Evolutionary conservation across 2,888 invertebrate species (phyloP), one percentile per base, ranked within the genome.

Genomic region (Scaptomyza caliginosa): DNA sequence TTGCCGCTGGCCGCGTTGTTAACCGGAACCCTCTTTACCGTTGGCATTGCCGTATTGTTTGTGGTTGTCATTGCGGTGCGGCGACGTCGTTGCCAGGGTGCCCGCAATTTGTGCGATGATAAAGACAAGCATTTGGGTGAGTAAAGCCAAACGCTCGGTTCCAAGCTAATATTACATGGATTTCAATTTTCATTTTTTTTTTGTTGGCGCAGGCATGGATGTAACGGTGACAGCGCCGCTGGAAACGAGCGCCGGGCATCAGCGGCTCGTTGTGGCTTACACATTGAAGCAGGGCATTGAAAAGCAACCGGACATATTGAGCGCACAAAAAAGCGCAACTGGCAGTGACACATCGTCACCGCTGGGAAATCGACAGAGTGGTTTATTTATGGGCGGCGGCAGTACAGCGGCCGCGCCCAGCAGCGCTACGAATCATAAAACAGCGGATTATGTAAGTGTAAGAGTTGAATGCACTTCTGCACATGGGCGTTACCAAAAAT

Each of bases 221-320:
- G 91, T 92, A 39, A 92, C 92, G 26, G 90, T 92, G n/a, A 92
- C 92, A 19, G 91, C 94, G 13, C 94, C 94, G 92, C 91, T 95
- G 79, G 95, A 95, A 90, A 94, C 96, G 36, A 96, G 96, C 72
- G 95, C 96, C 28, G 96, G 96, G 1, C 96, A 96, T 78, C 94
- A 96, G 80, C 93, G 96, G 74, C 96, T 96, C 88, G 96, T 96
- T 36, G 96, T 96, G 17, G 96, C 96, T 10, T 96, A 96, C 81
- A 96, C 96, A 10, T 93, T 96, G 70, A 96, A 96, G 89, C 94
- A 95, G 11, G 93, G 94, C n/a, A 93, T 93, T 30, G 94, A 94
- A 81, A 93, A 94, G 30, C 95, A 95, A 78, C 95, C 95, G 17
- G 95, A 96, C 90, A 96, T 96, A 85, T 93, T 96, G 74, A 96